Evolutionary conservation across 1,140 invertebrate genomes (phyloP).

Genomic region (Diplogasteroides magnus): DNA sequence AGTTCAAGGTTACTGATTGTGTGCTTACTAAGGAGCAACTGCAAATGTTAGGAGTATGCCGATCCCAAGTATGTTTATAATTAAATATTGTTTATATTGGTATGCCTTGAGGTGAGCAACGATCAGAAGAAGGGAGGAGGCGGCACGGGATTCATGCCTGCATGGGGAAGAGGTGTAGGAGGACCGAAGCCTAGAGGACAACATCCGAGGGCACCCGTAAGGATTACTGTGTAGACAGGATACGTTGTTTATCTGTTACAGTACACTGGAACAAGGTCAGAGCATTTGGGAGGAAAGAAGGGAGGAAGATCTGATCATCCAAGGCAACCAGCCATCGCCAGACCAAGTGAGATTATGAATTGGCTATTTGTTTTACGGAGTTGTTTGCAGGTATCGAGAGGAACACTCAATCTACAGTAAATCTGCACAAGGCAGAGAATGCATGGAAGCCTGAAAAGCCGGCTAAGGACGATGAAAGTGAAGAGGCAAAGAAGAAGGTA

Average conservation of each 20-base stretch:
- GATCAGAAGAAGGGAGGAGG: background rate
- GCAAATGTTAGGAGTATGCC: no score
- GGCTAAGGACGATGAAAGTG: constrained; percentile 9
- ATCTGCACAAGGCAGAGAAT: constrained; percentile 27
- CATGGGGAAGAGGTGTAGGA: background rate
- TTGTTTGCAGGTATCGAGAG: background rate
- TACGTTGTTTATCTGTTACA: no score
- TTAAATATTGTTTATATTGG: no score
- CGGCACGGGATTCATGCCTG: background rate
- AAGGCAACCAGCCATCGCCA: constrained; percentile 20
- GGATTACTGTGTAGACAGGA: no score
- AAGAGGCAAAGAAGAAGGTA: constrained; percentile 33
- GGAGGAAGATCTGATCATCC: constrained; percentile 11
- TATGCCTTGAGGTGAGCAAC: no score
- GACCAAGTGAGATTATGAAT: background rate
- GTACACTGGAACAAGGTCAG: constrained; percentile 13
- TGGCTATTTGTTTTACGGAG: background rate
- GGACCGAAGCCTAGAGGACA: no score
- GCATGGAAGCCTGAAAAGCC: constrained; percentile 32
- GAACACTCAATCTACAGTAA: background rate
- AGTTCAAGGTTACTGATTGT: constrained; percentile 7
- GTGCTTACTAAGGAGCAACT: background rate
- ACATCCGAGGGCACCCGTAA: no score
- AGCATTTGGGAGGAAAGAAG: constrained; percentile 2
- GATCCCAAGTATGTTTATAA: no score